Base-by-base conservation (phyloP, 92 coral and sea anemone genomes). In the Epizoanthus fatuus region DNA sequence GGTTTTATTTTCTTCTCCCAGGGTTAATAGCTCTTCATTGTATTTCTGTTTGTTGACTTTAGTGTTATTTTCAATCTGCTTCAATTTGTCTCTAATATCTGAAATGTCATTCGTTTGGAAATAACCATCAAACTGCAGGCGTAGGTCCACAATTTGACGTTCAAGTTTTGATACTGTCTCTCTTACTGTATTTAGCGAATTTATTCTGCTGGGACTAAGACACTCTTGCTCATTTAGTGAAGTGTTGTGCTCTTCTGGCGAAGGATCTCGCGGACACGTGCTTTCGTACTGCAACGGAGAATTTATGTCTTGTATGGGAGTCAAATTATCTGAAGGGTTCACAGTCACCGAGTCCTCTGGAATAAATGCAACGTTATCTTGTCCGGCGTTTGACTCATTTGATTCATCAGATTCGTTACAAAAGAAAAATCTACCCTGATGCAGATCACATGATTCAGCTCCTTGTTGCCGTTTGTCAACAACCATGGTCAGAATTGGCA, bases 131-230 rank as follows among this genome's bases (percentile, higher is more conserved):
- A 25, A 63, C 38, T 20, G 68, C 13, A 63, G 38, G 68, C 68
- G 68, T 7, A 63, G 10, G 68, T 22, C 68, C 4, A 22, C 38
- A 25, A 22, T 63, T 7, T 63, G 13, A 11, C 16, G 38, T 25
- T 63, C 68, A 63, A 63, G 68, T 25, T 63, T 63, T 25, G 68
- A 63, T 8, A 63, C 40, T 22, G 68, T 63, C 40, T 63, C 39
- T 22, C 39, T 63, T 63, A 63, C 38, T 6, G 19, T 25, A 63
- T 63, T 63, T 19, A 63, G 15, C 11, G 68, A 63, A 1, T 25
- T 20, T 63, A 22, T 7, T 63, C 68, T 63, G 68, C 68, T 63
- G 15, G 68, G 68, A 63, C 68, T 63, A 20, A 63, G 68, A 63
- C 19, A 7, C 4, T 63, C 68, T 22, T 63, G 68, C 15, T 63